These are phyloP conservation scores for Chaetops frenatus DNA, from an alignment of 2,113 vertebrate species.

Conservation along the genomic window DNA sequence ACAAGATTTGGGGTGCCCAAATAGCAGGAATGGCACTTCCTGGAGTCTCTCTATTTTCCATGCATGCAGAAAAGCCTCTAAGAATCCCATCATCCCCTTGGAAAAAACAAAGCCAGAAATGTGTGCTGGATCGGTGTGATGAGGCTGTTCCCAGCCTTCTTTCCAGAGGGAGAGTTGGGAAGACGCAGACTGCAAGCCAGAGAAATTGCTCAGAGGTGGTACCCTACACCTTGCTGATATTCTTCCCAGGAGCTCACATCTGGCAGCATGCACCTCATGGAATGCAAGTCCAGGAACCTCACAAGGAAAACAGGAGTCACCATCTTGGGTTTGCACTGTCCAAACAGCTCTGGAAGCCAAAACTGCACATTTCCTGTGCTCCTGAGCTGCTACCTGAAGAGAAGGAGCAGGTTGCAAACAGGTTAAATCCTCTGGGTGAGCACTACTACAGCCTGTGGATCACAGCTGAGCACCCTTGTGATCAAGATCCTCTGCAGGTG, in stretches of 20 bases:
- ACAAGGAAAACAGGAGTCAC: neutral
- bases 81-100: neutral
- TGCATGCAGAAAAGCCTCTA: neutral
- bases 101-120: neutral
- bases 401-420: neutral
- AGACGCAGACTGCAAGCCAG: neutral
- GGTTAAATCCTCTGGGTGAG: neutral
- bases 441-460: neutral
- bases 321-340: neutral
- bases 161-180: neutral
- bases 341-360: neutral
- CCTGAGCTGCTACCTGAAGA: neutral
- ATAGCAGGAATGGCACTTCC: neutral
- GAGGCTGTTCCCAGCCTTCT: neutral
- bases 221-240: neutral
- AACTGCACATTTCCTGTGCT: rapidly evolving
- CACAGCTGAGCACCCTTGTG: neutral
- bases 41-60: neutral
- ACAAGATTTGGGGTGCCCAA: neutral
- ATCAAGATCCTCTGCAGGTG: neutral
- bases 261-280: neutral
- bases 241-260: neutral
- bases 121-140: neutral
- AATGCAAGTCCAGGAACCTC: neutral
- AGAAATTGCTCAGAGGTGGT: neutral